These are phyloP conservation scores for Xylota segnis DNA, from an alignment of 2,888 invertebrate species.

Conservation along the genomic window DNA sequence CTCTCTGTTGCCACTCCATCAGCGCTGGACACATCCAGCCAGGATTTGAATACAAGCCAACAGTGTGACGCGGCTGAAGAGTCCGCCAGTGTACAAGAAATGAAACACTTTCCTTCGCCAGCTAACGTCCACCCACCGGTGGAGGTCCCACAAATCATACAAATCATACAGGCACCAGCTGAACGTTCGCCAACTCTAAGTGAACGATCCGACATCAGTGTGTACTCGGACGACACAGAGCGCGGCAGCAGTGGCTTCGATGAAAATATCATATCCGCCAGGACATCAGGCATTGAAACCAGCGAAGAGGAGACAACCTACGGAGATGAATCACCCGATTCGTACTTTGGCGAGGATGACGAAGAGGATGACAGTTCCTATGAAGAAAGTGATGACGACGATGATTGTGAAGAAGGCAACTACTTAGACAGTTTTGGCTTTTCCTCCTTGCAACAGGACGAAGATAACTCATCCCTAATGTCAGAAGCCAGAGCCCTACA, in stretches of 20 bases:
- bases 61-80: slow-evolving; percentile 66
- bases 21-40: slow-evolving; percentile 77
- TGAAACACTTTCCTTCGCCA: slow-evolving; percentile 79
- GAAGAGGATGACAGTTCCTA: slow-evolving; percentile 28
- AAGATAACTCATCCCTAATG: too few relatives aligned
- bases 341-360: slow-evolving; percentile 68
- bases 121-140: slow-evolving; percentile 74
- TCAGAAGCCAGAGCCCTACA: too few relatives aligned
- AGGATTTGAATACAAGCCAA: slow-evolving; percentile 77
- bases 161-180: slow-evolving; percentile 22
- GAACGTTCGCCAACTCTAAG: slow-evolving; percentile 63
- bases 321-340: slow-evolving; percentile 65
- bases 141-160: slow-evolving; percentile 31
- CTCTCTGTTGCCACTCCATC: slow-evolving; percentile 79
- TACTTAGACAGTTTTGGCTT: slow-evolving; percentile 20
- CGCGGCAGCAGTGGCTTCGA: slow-evolving; percentile 82
- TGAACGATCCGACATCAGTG: slow-evolving; percentile 40
- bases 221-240: slow-evolving; percentile 66
- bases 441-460: too few relatives aligned
- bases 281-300: slow-evolving; percentile 82
- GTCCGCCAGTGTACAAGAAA: slow-evolving; percentile 69
- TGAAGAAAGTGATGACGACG: slow-evolving; percentile 26
- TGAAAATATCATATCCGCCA: slow-evolving; percentile 80
- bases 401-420: slow-evolving; percentile 33
- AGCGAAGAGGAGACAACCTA: slow-evolving; percentile 73